Conservation (phyloP, 2,797 vertebrate species). For the Acridotheres tristis region DNA sequence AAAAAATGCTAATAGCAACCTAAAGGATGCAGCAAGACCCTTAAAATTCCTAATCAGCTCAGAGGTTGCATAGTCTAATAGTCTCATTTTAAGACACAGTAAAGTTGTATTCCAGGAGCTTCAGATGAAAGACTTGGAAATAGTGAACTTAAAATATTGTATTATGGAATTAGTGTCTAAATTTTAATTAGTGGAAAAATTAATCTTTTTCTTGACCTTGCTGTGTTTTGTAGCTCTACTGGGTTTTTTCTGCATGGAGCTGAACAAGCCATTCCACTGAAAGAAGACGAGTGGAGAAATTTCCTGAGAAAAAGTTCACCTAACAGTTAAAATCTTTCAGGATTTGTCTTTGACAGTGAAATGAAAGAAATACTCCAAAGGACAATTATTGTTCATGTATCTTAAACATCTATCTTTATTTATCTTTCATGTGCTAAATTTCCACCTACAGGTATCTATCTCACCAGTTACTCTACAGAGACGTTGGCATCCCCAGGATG, state of each 20-base stretch:
- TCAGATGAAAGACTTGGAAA: background rate
- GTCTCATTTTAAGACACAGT: background rate
- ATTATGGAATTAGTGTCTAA: background rate
- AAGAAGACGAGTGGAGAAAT: background rate
- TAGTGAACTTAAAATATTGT: background rate
- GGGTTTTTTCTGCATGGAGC: background rate
- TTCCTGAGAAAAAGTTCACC: background rate
- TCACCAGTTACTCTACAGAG: background rate
- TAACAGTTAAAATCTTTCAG: background rate
- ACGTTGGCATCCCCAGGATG: background rate
- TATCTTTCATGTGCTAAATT: background rate
- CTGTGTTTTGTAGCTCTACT: background rate
- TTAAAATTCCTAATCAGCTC: background rate
- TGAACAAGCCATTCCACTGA: background rate
- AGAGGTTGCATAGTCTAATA: background rate
- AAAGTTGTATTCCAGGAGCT: background rate
- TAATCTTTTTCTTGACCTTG: background rate
- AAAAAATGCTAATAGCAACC: background rate
- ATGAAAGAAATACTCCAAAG: background rate
- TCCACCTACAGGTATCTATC: background rate
- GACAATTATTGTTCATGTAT: background rate
- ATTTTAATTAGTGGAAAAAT: background rate
- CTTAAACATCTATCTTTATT: background rate
- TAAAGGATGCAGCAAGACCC: background rate
- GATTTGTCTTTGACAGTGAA: background rate